Evolutionary conservation across 2,797 vertebrate species (phyloP).

Genomic region (Epinephelus coioides): DNA sequence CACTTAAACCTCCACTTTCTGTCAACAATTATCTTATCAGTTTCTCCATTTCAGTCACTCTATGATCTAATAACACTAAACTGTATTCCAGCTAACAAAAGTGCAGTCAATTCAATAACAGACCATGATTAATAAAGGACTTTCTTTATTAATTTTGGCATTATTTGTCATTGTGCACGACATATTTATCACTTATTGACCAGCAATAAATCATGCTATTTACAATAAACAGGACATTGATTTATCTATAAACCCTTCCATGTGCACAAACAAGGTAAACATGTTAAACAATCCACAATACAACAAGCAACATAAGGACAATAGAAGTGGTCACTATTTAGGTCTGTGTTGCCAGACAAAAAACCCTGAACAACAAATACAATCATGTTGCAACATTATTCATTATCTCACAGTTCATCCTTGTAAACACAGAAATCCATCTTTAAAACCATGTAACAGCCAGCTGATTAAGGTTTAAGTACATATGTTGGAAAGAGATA

Average conservation of each 20-base stretch:
- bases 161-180: slow-evolving; percentile 25
- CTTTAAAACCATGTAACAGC: neutral
- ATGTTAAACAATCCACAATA: slow-evolving; percentile 50
- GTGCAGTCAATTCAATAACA: neutral
- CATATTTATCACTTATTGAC: slow-evolving; percentile 64
- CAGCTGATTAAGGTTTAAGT: slow-evolving; percentile 5
- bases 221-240: slow-evolving; percentile 27
- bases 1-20: neutral
- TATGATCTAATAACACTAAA: neutral
- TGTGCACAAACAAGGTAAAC: slow-evolving; percentile 44
- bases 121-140: neutral
- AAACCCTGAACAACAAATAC: slow-evolving; percentile 6
- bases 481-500: neutral
- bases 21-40: neutral
- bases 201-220: slow-evolving; percentile 72
- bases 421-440: slow-evolving; percentile 62
- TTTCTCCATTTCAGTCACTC: too few species aligned
- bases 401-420: slow-evolving; percentile 26
- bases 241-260: slow-evolving; percentile 1
- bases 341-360: slow-evolving; percentile 3
- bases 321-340: slow-evolving; percentile 44
- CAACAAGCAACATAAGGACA: slow-evolving; percentile 5
- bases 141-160: slow-evolving; percentile 26
- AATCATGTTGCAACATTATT: neutral
- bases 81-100: neutral